Percentiles rank a stretch among this genome's conserved stretches.
These are phyloP conservation scores for Tauraco hartlaubi DNA, from an alignment of 2,797 vertebrate genomes.

Conservation along the genomic window DNA sequence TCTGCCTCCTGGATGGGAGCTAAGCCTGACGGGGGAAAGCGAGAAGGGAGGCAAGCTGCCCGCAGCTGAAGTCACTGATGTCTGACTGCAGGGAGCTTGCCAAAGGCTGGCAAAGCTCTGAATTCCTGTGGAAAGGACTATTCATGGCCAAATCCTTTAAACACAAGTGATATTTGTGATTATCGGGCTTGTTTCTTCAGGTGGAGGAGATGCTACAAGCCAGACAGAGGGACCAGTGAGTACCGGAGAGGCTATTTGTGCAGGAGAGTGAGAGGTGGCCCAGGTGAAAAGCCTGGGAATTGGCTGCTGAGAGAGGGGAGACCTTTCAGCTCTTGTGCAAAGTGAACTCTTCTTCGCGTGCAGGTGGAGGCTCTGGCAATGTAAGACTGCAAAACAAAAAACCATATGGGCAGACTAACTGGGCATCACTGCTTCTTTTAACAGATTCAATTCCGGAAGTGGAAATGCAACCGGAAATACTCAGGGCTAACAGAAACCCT, in stretches of 20 bases:
- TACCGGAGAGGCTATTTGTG: not conserved
- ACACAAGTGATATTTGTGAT: not conserved
- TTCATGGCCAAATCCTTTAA: not conserved
- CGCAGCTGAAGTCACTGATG: fast-evolving
- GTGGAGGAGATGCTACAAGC: not conserved
- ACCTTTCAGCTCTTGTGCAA: not conserved
- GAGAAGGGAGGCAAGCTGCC: not conserved
- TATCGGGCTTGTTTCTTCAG: not conserved
- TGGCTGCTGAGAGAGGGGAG: not conserved
- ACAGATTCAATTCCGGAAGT: not conserved
- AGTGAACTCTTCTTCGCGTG: not conserved
- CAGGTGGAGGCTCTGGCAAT: not conserved
- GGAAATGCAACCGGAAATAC: not conserved
- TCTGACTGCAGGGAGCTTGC: not conserved
- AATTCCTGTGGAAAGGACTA: not conserved
- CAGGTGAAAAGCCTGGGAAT: not conserved
- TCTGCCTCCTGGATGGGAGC: not conserved
- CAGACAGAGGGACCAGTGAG: not conserved
- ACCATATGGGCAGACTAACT: not conserved
- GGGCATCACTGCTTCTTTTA: not conserved
- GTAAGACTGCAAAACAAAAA: not conserved
- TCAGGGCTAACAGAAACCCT: not conserved
- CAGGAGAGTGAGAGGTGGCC: not conserved
- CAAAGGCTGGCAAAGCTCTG: not conserved
- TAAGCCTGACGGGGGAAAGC: not conserved